Evolutionary conservation across 2,113 vertebrate genomes (phyloP).

Genomic region (Siniperca knerii): DNA sequence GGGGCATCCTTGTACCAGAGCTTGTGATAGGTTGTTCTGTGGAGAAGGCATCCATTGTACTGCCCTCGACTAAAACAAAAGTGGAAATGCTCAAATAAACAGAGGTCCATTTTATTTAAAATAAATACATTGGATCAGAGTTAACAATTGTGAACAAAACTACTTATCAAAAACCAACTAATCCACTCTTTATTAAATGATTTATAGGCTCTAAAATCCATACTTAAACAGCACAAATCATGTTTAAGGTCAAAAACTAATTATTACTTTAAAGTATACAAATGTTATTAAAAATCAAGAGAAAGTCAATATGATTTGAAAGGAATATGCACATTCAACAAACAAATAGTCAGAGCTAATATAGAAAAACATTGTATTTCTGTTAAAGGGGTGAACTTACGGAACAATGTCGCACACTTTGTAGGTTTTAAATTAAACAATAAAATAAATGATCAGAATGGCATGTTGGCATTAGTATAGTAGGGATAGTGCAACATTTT

Average conservation of each 20-base stretch:
- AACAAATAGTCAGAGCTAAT: neutral
- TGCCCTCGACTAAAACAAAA: constrained; percentile 85
- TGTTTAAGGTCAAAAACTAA: neutral
- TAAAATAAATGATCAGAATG: too few relatives aligned
- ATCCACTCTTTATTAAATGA: neutral
- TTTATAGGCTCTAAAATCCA: neutral
- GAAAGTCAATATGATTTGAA: neutral
- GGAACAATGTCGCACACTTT: too few relatives aligned
- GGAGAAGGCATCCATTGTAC: constrained; percentile 86
- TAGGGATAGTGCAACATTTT: too few relatives aligned
- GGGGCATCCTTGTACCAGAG: constrained; percentile 89
- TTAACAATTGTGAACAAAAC: neutral
- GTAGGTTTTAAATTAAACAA: too few relatives aligned
- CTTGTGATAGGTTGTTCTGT: constrained; percentile 90
- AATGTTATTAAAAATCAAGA: neutral
- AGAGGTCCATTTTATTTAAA: neutral
- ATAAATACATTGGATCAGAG: neutral
- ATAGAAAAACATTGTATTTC: too few relatives aligned
- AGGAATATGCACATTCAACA: neutral
- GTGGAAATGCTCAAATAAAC: neutral
- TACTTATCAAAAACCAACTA: neutral
- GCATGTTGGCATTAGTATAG: too few relatives aligned
- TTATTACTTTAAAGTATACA: neutral
- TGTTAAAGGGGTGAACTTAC: too few relatives aligned
- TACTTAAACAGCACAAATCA: neutral